These are phyloP conservation scores for Peromyscus maniculatus DNA, from an alignment of 2,113 vertebrate species.

Conservation along the genomic window DNA sequence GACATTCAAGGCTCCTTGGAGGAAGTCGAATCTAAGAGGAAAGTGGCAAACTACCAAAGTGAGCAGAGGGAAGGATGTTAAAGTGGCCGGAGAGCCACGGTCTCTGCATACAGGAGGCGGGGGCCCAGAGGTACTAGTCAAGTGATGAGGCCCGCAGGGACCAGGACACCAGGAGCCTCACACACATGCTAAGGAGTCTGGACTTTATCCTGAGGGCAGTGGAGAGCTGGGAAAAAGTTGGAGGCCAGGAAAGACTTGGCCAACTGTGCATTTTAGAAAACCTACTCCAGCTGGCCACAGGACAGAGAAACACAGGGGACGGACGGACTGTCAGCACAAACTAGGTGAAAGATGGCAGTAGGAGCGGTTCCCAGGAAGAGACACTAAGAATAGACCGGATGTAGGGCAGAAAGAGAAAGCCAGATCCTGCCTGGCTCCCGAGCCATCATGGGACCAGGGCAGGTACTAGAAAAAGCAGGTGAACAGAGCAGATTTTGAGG, in stretches of 20 bases:
- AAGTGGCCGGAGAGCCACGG: not conserved
- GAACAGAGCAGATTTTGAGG: not conserved
- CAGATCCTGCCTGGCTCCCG: constrained; percentile 34
- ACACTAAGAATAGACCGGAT: not conserved
- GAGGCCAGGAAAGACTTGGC: constrained; percentile 19
- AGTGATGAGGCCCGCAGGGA: constrained; percentile 10
- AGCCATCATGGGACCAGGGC: not conserved
- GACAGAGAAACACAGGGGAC: not conserved
- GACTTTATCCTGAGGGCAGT: constrained; percentile 48
- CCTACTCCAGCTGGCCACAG: constrained; percentile 21
- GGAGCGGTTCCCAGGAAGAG: not conserved
- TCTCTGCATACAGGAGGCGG: not conserved
- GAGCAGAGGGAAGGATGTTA: not conserved
- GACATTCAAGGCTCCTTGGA: not conserved
- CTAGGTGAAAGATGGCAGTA: constrained; percentile 2
- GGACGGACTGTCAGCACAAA: not conserved
- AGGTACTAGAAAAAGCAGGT: constrained; percentile 1
- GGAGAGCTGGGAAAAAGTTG: constrained; percentile 4
- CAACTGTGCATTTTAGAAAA: constrained; percentile 20
- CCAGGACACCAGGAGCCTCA: not conserved
- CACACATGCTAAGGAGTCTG: constrained; percentile 25
- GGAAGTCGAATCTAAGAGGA: constrained; percentile 50
- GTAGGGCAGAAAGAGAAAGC: not conserved
- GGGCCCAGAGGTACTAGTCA: constrained; percentile 6
- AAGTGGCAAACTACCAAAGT: constrained; percentile 29